phyloP scores from a whole-genome alignment of 2,888 invertebrate genomes.

The Sinelater perroti region DNA sequence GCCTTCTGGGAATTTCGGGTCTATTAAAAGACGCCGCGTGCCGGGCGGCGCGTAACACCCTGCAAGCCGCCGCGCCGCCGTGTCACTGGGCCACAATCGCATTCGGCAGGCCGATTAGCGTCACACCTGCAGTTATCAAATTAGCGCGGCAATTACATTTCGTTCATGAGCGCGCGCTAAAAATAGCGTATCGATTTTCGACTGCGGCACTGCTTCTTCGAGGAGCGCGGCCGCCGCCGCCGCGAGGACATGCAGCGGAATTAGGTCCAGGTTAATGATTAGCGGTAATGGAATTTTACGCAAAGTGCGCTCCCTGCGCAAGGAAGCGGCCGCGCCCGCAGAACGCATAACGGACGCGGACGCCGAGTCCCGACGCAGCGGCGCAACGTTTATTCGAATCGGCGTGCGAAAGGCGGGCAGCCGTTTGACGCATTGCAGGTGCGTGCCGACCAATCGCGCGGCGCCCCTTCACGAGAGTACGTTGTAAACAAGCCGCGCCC shows the following conservation, averaged over 20 bases:
- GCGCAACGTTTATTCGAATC: constrained; percentile 45
- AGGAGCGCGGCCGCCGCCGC: constrained; percentile 11
- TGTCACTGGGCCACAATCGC: constrained; percentile 12
- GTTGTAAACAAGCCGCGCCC: constrained; percentile 79
- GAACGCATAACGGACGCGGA: constrained; percentile 49
- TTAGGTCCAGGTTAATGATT: constrained; percentile 32
- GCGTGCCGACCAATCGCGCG: constrained; percentile 81
- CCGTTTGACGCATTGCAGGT: constrained; percentile 87
- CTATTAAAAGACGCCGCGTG: no score
- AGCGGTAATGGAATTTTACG: constrained; percentile 31
- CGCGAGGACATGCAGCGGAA: constrained; percentile 17
- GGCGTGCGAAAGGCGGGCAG: constrained; percentile 56
- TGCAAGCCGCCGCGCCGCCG: no score
- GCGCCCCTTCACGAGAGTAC: constrained; percentile 66
- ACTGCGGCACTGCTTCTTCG: constrained; percentile 9
- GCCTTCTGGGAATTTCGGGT: no score
- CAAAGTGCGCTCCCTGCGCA: constrained; percentile 34
- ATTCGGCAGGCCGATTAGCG: background rate
- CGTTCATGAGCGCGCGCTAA: constrained; percentile 6
- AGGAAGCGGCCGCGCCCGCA: constrained; percentile 57
- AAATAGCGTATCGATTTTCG: constrained; percentile 19
- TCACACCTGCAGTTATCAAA: background rate
- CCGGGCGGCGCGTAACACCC: no score
- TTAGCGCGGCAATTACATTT: constrained; percentile 11
- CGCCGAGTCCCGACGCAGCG: constrained; percentile 48